phyloP scores from a whole-genome alignment of 2,888 invertebrate genomes.

The Lathronympha strigana region DNA sequence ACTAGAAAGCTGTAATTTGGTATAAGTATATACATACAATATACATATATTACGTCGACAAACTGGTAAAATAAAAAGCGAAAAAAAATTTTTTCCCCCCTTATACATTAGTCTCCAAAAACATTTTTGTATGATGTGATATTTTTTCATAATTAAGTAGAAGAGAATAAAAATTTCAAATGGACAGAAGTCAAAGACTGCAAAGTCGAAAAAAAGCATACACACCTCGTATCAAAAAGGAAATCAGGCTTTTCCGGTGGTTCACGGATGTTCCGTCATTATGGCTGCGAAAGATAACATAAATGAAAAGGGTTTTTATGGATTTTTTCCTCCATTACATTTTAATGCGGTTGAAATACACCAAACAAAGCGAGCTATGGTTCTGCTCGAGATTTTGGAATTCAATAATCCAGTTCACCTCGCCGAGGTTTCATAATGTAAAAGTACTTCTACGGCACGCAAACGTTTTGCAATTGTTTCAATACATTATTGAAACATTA shows the following conservation, averaged over 20 bases:
- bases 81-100: no score
- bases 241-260: not conserved
- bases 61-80: no score
- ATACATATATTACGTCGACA: no score
- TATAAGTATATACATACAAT: no score
- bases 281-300: not conserved
- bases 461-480: slow-evolving; percentile 13
- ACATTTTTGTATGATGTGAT: no score
- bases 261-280: not conserved
- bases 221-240: not conserved
- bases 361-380: not conserved
- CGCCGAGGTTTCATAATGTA: slow-evolving; percentile 3
- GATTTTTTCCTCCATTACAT: not conserved
- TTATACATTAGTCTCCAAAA: no score
- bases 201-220: no score
- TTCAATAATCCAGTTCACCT: slow-evolving; percentile 11
- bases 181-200: no score
- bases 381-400: slow-evolving; percentile 14
- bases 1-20: no score
- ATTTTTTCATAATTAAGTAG: no score
- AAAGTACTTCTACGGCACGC: not conserved
- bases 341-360: not conserved
- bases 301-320: not conserved
- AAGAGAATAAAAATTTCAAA: no score
- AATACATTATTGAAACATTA: slow-evolving; percentile 6